A percentile compares a stretch with the other conserved stretches of the same genome.
These are phyloP conservation scores for Caenorhabditis zanzibari DNA, from an alignment of 2,888 invertebrate genomes.

Conservation along the genomic window DNA sequence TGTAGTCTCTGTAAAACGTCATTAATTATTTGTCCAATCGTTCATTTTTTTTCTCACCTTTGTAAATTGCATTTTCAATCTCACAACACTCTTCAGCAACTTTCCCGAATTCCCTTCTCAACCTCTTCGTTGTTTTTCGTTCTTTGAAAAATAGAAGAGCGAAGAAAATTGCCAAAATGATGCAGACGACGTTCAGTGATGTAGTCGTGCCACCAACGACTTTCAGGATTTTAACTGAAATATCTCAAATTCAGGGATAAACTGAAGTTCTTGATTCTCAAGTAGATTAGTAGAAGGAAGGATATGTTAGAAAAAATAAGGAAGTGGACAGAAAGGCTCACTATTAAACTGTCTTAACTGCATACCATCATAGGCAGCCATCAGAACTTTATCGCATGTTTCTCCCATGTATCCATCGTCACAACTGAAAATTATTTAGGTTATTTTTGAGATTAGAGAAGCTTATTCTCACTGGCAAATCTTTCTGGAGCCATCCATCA, in stretches of 20 bases:
- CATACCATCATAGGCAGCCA: constrained; percentile 65
- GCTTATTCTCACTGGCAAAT: constrained; percentile 55
- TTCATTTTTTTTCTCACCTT: constrained; percentile 34
- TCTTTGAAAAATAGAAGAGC: constrained; percentile 59
- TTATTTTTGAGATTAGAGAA: background rate
- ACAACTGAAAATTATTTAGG: constrained; percentile 41
- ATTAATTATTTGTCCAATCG: constrained; percentile 27
- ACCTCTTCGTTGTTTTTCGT: constrained; percentile 21
- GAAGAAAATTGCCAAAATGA: constrained; percentile 49
- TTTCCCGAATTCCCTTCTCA: constrained; percentile 48
- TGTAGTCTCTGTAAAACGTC: constrained; percentile 59
- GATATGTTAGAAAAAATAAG: constrained; percentile 3
- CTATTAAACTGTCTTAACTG: constrained; percentile 54
- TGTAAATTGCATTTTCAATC: constrained; percentile 44
- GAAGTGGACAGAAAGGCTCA: constrained; percentile 60
- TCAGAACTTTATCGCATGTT: constrained; percentile 57
- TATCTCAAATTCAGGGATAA: constrained; percentile 25
- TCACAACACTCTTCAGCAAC: constrained; percentile 43
- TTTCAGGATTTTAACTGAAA: constrained; percentile 61
- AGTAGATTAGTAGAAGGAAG: constrained; percentile 13
- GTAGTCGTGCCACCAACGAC: constrained; percentile 63
- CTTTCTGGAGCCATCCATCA: constrained; percentile 47
- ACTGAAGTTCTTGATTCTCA: background rate
- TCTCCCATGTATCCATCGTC: constrained; percentile 64
- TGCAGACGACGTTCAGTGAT: constrained; percentile 57